Percentiles rank a stretch among this genome's conserved stretches.
Conservation (phyloP, 2,797 vertebrate species). For the Oreochromis mossambicus region DNA sequence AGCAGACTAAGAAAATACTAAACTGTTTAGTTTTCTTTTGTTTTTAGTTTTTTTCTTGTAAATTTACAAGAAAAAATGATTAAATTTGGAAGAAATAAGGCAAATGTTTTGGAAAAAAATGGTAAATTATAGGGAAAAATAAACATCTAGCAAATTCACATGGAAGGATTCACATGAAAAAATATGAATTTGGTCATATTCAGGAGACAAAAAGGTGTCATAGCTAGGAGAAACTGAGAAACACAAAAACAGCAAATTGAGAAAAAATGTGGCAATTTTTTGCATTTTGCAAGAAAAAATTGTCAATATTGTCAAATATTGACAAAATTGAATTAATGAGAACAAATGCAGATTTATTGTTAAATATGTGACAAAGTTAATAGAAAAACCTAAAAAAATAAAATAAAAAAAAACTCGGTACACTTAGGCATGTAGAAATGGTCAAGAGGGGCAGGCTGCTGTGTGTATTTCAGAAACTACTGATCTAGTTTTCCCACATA, state of each 20-base stretch:
- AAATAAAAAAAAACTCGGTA: neutral
- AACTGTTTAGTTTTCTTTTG: neutral
- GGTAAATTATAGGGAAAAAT: neutral
- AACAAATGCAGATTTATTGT: neutral
- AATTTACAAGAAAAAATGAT: neutral
- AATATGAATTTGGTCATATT: neutral
- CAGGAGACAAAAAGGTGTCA: neutral
- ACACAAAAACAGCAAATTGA: neutral
- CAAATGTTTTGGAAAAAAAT: neutral
- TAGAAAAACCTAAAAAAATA: neutral
- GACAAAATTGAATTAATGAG: neutral
- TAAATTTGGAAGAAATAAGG: neutral
- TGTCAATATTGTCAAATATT: neutral
- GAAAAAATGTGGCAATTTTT: neutral
- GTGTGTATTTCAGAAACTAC: neutral
- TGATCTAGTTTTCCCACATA: neutral
- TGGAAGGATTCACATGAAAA: neutral
- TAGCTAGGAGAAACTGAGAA: neutral
- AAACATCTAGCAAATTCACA: neutral
- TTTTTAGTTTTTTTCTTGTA: too few species aligned
- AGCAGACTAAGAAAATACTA: neutral
- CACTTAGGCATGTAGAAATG: neutral
- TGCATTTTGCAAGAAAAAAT: neutral
- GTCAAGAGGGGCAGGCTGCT: neutral
- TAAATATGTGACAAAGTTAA: neutral